phyloP scores from a whole-genome alignment of 2,797 vertebrate species.

The Ispidina picta region DNA sequence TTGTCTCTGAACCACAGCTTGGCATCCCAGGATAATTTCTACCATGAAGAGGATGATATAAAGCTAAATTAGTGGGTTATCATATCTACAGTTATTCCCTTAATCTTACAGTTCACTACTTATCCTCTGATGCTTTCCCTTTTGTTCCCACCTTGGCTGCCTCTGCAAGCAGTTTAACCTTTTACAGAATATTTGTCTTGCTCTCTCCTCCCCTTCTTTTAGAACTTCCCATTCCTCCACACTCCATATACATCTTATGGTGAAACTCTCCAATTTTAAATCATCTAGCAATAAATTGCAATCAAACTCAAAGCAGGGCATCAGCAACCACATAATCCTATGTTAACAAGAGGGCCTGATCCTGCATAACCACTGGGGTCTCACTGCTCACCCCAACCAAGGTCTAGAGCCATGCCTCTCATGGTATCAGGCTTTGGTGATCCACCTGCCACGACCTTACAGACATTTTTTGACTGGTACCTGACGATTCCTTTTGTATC shows the following conservation, averaged over 20 bases:
- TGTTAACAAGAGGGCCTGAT: neutral
- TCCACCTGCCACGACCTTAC: neutral
- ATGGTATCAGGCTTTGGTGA: neutral
- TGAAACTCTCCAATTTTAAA: neutral
- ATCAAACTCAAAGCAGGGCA: neutral
- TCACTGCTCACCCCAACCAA: neutral
- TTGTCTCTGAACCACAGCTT: conserved; percentile 24
- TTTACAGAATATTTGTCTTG: neutral
- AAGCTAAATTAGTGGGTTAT: conserved; percentile 8
- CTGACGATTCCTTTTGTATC: neutral
- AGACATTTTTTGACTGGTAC: neutral
- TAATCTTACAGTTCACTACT: conserved; percentile 38
- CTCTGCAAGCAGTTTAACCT: neutral
- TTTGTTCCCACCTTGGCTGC: neutral
- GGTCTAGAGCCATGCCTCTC: neutral
- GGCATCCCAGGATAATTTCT: conserved; percentile 37
- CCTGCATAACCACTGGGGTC: neutral
- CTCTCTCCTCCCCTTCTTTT: neutral
- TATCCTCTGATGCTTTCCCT: conserved; percentile 10
- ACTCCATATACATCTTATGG: neutral
- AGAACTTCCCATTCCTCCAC: neutral
- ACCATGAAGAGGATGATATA: neutral
- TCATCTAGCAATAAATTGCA: neutral
- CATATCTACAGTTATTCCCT: neutral
- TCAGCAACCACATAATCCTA: neutral